phyloP scores from a whole-genome alignment of 2,888 invertebrate species.

The Plagodis dolabraria region DNA sequence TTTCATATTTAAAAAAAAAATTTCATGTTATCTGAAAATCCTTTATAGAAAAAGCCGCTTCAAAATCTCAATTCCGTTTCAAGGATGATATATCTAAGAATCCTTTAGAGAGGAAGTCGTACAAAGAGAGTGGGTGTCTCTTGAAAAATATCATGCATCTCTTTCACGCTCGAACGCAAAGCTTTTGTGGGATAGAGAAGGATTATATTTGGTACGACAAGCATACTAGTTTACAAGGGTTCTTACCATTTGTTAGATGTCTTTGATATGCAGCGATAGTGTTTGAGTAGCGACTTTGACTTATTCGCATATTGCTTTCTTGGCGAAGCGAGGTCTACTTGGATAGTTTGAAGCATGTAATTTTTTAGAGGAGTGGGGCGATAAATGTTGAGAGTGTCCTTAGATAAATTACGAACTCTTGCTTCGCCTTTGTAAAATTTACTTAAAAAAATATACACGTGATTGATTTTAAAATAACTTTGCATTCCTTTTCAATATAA shows the following conservation, averaged over 20 bases:
- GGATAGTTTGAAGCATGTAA: no score
- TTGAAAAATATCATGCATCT: slow-evolving; percentile 28
- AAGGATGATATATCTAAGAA: slow-evolving; percentile 37
- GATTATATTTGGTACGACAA: slow-evolving; percentile 34
- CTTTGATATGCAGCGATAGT: slow-evolving; percentile 4
- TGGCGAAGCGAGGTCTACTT: neutral
- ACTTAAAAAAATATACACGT: no score
- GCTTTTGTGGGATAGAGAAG: slow-evolving; percentile 31
- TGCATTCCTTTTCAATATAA: no score
- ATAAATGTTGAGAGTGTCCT: no score
- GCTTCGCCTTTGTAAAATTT: no score
- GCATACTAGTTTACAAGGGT: slow-evolving; percentile 25
- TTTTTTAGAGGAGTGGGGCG: no score
- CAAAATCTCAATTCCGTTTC: slow-evolving; percentile 24
- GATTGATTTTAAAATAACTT: no score
- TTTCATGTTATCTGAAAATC: neutral
- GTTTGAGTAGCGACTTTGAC: neutral
- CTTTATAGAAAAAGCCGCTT: neutral
- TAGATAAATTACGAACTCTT: no score
- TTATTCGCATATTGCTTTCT: neutral
- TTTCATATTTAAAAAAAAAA: no score
- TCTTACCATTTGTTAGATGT: slow-evolving; percentile 29
- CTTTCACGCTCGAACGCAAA: slow-evolving; percentile 30
- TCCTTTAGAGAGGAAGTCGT: slow-evolving; percentile 38
- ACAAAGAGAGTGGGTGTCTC: slow-evolving; percentile 27